These are phyloP conservation scores for Chlorocebus sabaeus DNA, from an alignment of 2,113 vertebrate species.

Conservation along the genomic window DNA sequence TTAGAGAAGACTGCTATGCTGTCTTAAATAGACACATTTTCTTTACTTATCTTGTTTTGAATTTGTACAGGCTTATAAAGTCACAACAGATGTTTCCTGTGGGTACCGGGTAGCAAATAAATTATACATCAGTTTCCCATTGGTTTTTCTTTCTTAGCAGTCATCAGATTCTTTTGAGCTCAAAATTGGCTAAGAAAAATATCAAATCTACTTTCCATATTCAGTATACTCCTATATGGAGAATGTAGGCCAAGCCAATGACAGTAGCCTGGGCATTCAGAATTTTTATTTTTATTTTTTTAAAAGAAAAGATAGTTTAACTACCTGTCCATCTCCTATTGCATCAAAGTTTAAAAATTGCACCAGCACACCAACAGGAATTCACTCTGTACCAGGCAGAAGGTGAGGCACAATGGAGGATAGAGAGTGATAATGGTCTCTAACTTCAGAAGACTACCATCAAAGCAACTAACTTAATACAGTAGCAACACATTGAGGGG, in stretches of 20 bases:
- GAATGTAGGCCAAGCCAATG: conserved; percentile 20
- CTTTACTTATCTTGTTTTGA: conserved; percentile 69
- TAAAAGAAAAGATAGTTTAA: not conserved
- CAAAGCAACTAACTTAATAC: not conserved
- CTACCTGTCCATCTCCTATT: conserved; percentile 12
- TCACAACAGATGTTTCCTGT: conserved; percentile 73
- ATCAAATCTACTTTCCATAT: conserved; percentile 34
- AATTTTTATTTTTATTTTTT: not conserved
- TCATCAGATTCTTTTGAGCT: conserved; percentile 54
- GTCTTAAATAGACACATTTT: conserved; percentile 73
- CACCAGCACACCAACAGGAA: not conserved
- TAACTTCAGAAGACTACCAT: not conserved
- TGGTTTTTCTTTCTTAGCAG: conserved; percentile 57
- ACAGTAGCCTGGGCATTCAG: not conserved
- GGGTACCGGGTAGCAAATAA: conserved; percentile 64
- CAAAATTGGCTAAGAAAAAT: conserved; percentile 54
- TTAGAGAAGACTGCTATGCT: conserved; percentile 41
- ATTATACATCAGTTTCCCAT: conserved; percentile 68
- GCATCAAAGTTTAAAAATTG: not conserved
- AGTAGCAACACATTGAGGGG: not conserved
- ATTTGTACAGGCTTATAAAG: conserved; percentile 72
- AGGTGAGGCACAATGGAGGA: not conserved
- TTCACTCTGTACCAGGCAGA: not conserved
- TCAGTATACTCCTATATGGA: not conserved
- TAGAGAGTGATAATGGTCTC: not conserved